Evolutionary conservation across 2,113 vertebrate species (phyloP), one percentile per base, ranked within the genome.

Genomic region (Syngnathoides biaculeatus): DNA sequence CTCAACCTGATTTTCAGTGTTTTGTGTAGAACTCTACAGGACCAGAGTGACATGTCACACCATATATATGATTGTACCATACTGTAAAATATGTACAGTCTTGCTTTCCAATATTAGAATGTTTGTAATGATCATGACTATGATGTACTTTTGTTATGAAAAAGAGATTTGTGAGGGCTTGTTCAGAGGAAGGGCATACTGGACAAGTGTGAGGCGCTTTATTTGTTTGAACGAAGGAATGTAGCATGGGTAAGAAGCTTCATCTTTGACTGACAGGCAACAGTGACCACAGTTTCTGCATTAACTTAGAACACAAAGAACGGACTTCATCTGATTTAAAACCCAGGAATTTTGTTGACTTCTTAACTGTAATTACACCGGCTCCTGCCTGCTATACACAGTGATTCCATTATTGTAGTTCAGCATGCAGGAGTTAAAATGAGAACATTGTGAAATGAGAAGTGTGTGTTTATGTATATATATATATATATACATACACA

Each of bases 21-120:
- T 83, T 83, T 69, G 81, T 76, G 77, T 87, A 72, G 71, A 85
- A 81, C 75, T 78, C 75, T 69, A 69, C 79, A 84, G 81, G 80
- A 86, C 82, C 82, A 83, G 78, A 73, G 79, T 84, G 83, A 71
- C 78, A 84, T 79, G 9, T 1, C 24, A 69, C 82, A 88, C 73
- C 83, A 83, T 84, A 88, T 88, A 86, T 86, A 88, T 83, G 81
- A 87, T 88, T 93, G 92, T 93, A 92, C 85, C 68, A 92, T 93
- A 93, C 80, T 93, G 92, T 92, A 92, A 91, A 87, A 91, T 89
- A 81, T 92, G 91, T 93, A 92, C 89, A 92, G 88, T 73, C 86
- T 91, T 90, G 81, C 87, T 88, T 88, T 88, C 67, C 86, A 90
- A 83, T 88, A 79, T 84, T 90, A 91, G 89, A 92, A 92, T 92